Evolutionary conservation across 2,797 vertebrate genomes (phyloP).

Genomic region (Spinus pinus): DNA sequence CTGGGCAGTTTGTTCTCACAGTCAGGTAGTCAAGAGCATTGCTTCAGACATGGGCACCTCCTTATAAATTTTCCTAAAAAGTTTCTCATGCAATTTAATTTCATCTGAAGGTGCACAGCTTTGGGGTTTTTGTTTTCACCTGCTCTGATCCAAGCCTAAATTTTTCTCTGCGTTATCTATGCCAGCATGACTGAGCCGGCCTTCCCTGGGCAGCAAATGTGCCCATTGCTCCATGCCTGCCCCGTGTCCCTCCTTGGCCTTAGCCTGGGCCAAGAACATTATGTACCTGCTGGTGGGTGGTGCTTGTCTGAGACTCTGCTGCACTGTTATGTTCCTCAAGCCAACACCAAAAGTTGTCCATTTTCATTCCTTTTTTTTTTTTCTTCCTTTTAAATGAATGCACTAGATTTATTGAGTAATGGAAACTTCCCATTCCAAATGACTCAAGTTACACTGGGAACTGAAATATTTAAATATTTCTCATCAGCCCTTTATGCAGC

Average conservation of each 20-base stretch:
- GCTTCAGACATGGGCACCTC: background rate
- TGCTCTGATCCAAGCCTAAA: background rate
- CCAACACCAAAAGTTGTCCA: background rate
- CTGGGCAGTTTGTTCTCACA: background rate
- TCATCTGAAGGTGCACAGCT: background rate
- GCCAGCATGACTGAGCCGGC: background rate
- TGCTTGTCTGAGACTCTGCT: background rate
- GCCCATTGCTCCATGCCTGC: background rate
- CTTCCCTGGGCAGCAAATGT: background rate
- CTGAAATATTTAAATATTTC: conserved; percentile 15
- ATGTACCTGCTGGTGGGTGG: conserved; percentile 32
- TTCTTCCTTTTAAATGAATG: background rate
- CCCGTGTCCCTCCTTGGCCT: background rate
- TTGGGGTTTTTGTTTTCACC: fast-evolving
- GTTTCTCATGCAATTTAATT: background rate
- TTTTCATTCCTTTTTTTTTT: background rate
- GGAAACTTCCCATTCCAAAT: conserved; percentile 50
- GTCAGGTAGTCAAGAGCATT: background rate
- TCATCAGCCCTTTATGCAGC: background rate
- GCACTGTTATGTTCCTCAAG: background rate
- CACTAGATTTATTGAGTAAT: conserved; percentile 40
- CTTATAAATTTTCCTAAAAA: background rate
- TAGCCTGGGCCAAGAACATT: conserved; percentile 3
- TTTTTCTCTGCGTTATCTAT: background rate
- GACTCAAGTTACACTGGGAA: conserved; percentile 4